Percentiles rank a stretch among this genome's conserved stretches.
Evolutionary conservation across 1,140 invertebrate genomes (phyloP).

Genomic region (Aphaenogaster ashmeadi): DNA sequence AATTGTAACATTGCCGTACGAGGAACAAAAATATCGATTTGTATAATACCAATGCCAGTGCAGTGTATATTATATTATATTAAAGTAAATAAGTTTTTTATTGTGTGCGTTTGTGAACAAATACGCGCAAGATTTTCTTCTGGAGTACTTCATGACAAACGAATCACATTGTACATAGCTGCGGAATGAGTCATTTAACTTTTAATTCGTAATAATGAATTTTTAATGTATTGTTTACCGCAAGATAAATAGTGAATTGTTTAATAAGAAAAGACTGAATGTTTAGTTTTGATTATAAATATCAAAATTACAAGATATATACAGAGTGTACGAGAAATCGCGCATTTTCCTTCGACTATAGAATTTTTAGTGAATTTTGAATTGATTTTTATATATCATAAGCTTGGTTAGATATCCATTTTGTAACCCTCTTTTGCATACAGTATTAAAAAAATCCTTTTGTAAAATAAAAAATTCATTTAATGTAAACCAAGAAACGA

Average conservation of each 20-base stretch:
- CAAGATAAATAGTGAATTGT: neutral
- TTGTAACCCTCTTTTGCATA: constrained; percentile 17
- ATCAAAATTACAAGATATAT: constrained; percentile 20
- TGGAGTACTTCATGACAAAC: constrained; percentile 47
- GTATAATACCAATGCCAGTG: constrained; percentile 57
- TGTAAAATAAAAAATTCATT: constrained; percentile 24
- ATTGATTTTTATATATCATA: neutral
- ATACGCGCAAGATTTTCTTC: constrained; percentile 47
- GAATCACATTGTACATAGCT: constrained; percentile 64
- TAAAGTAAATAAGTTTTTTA: constrained; percentile 63
- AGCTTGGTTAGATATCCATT: neutral
- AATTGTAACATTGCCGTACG: neutral
- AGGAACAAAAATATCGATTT: constrained; percentile 11
- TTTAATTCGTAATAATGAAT: constrained; percentile 7
- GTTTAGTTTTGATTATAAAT: neutral
- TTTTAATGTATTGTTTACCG: constrained; percentile 54
- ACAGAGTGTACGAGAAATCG: constrained; percentile 9
- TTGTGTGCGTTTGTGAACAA: constrained; percentile 42
- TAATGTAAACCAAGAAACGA: constrained; percentile 13
- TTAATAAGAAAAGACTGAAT: constrained; percentile 20
- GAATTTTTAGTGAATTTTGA: constrained; percentile 1
- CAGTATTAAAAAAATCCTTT: constrained; percentile 16
- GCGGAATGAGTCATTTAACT: constrained; percentile 50
- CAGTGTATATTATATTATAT: constrained; percentile 54
- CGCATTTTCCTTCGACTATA: neutral